Evolutionary conservation across 2,797 vertebrate species (phyloP), one percentile per base, ranked within the genome.

Genomic region (Poecilia gillii): DNA sequence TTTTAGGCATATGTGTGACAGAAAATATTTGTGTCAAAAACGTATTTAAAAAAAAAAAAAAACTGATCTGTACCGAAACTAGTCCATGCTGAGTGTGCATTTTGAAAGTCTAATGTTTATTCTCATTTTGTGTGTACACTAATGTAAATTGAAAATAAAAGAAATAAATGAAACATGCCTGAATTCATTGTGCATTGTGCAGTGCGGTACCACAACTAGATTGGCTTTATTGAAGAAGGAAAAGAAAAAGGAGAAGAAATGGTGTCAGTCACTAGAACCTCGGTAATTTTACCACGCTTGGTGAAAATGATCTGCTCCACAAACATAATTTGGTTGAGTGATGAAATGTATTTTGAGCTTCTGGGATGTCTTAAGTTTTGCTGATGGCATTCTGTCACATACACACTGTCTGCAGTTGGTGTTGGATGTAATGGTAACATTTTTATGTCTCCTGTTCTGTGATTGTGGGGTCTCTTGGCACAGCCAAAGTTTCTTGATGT

Each of bases 401-500:
- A 23, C 3, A 20, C 23, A 9, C n/a, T 36, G 18, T 49, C 18
- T 73, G 11, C 41, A 36, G 59, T 36, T 49, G 31, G 59, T 20
- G 31, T 6, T 31, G 2, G 18, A 33, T 39, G 13, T 18, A 5
- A 28, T 16, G 28, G 18, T 13, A 75, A 64, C 33, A 33, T 33
- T 20, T 79, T 49, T 28, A 23, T 43, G 68, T 51, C 16, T 73
- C 80, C 1, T 81, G 57, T 5, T 85, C 82, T 47, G 31, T 11
- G 14, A 45, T 68, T 0, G 18, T 23, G 13, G 77, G 36, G 51
- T 87, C 78, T 1, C 59, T 57, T 1, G 84, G 85, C 12, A 80
- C 55, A 77, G 49, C 75, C 83, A 88, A 18, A 23, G 71, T 74
- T 77, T 89, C 78, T 3, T 49, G 74, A 46, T 83, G 80, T 49